phyloP scores from a whole-genome alignment of 2,797 vertebrate genomes.

The Enteromius mattozi region DNA sequence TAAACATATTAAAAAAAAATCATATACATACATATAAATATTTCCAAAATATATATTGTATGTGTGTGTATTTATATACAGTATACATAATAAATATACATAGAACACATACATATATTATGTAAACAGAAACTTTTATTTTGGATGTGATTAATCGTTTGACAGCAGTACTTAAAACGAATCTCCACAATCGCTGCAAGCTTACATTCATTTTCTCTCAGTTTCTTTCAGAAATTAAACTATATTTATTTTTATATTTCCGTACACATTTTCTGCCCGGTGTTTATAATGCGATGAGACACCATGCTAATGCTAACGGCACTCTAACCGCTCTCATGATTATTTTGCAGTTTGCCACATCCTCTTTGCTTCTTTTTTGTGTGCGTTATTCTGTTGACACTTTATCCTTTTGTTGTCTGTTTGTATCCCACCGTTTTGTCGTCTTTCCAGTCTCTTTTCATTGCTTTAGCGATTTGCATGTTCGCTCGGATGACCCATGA shows the following conservation, averaged over 20 bases:
- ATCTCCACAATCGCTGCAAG: neutral
- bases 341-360: conserved; percentile 68
- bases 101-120: too few relatives aligned
- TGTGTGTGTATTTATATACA: too few relatives aligned
- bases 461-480: conserved; percentile 82
- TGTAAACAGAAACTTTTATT: too few relatives aligned
- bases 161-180: neutral
- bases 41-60: too few relatives aligned
- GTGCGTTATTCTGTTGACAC: conserved; percentile 55
- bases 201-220: neutral
- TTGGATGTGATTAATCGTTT: too few relatives aligned
- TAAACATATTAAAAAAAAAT: too few relatives aligned
- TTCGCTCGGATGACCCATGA: conserved; percentile 81
- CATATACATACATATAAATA: too few relatives aligned
- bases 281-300: conserved; percentile 67
- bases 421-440: conserved; percentile 77
- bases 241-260: conserved; percentile 56
- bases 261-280: conserved; percentile 67
- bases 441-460: conserved; percentile 88
- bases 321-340: conserved; percentile 73
- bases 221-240: neutral
- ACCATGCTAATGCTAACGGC: conserved; percentile 57
- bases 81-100: too few relatives aligned
- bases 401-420: conserved; percentile 70
- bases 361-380: conserved; percentile 67